Base-by-base conservation (phyloP, 1,140 invertebrate genomes). In the Eupeodes corollae region DNA sequence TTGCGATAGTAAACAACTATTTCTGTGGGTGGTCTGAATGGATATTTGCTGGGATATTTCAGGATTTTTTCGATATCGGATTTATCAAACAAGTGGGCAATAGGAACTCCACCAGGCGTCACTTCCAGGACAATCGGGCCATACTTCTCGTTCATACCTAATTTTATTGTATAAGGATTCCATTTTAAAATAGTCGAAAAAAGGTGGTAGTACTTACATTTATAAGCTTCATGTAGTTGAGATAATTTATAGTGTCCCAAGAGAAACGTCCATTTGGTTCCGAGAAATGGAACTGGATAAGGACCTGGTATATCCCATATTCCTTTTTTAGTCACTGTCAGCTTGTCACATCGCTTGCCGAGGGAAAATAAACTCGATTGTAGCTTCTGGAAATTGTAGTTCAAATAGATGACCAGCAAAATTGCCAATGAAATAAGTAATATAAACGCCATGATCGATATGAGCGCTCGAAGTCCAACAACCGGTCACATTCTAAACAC, bases 21-120 rank as follows among this genome's bases (percentile, higher is more conserved):
- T 66, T 88, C 84, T 3, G 88, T 88, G 18, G 86, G 83, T 19
- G 89, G 86, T 26, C 91, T 73, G 49, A 85, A 74, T 0, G 91
- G 89, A 59, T 80, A 84, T 56, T 79, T 80, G 31, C 81, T 81
- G 2, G 74, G 75, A 30, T 77, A 75, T 45, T 78, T 78, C 13
- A 89, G 72, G 5, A 92, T 80, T 44, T 79, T 77, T 57, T 90
- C 86, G 49, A 92, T 82, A 57, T 89, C 86, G 1, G 71, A 61
- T n/a, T 79, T 73, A 26, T 82, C 79, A 42, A 81, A 83, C n/a
- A 92, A 64, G 49, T 82, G 86, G 18, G 91, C 77, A 14, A 91
- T 78, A 15, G 80, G 79, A 32, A 77, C 71, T 54, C 88, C 88
- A 57, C 80, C 81, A 32, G 84, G 69, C 32, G 80, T 78, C 55